Base-by-base conservation (phyloP, 2,797 vertebrate genomes). In the Catostomus latipinnis region DNA sequence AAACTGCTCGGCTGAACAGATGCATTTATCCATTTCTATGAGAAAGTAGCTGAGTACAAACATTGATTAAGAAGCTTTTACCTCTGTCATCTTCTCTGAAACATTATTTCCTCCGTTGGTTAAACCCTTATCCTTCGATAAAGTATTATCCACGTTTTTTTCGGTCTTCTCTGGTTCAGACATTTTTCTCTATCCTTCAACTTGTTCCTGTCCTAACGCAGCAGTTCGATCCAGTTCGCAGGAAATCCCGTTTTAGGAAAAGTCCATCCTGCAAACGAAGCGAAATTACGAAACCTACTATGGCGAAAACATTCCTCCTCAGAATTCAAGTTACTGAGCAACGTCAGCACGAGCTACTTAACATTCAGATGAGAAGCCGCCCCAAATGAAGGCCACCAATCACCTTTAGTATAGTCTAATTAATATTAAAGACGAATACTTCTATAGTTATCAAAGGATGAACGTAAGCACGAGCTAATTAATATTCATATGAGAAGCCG, bases 1-100 rank as follows among this genome's bases (percentile, higher is more conserved):
- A 7, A 56, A 2, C 69, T 10, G 56, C 0, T 34, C 2, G 45
- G 1, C 45, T 49, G 4, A 18, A 56, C 6, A n/a, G 12, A 45
- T 46, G 34, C n/a, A 22, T 4, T 11, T 34, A 61, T 11, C 8
- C 9, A 16, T 62, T 62, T 6, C 34, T 10, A 6, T 11, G 10
- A 9, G 1, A 11, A 43, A 62, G 22, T 11, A 12, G 11, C 18
- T 18, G 11, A 48, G 48, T 76, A 4, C 6, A 14, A 1, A 3
- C 8, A 49, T 5, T 22, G 54, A 58, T 68, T 34, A 34, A 34
- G 34, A 34, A 34, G 34, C 2, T 3, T 0, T 34, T 81, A 91
- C 92, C 88, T 91, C 89, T 71, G 77, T 83, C 74, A 43, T 90
- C 46, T 88, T 87, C 0, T 71, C 63, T 6, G 67, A 43, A 73